Base-by-base conservation (phyloP, 2,797 vertebrate species). In the Allobates femoralis region DNA sequence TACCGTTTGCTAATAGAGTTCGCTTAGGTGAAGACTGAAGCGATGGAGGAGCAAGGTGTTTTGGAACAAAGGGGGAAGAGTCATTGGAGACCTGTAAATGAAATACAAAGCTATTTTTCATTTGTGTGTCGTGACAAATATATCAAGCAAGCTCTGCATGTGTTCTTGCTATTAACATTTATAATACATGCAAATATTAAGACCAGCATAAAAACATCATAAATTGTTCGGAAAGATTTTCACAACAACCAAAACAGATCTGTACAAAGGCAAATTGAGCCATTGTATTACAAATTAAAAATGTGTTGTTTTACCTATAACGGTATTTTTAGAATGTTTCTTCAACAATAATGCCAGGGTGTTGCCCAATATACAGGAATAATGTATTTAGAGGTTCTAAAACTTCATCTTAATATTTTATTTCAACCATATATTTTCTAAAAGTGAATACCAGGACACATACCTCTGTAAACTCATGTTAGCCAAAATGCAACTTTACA, bases 1-100 rank as follows among this genome's bases (percentile, higher is more conserved):
- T 84, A 51, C 80, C 34, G 37, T 82, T 83, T 77, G 74, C 53
- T 87, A 87, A 86, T 75, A 87, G 80, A 87, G 85, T 87, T 87
- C 79, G 11, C 74, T 32, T 66, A 71, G 80, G 80, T 83, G 74
- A 83, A 23, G 34, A 71, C 55, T 16, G 74, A 87, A 62, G 53
- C 50, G 51, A 78, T 87, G 53, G 78, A 83, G 51, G 80, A 56
- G 79, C 85, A 78, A n/a, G n/a, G 50, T 67, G 74, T 82, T 67
- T 86, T 75, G 46, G 74, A 82, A 74, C 58, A 80, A n/a, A 50
- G 56, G 41, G 55, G 19, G 37, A 3, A 51, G 50, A 58, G 71
- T 77, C 37, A 46, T 67, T 66, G 26, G 64, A 50, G 62, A 62
- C 55, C 28, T 34, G 50, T 67, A 77, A 86, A 86, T 82, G 32